Base-by-base conservation (phyloP, 1,140 invertebrate species). In the Caenorhabditis remanei region DNA sequence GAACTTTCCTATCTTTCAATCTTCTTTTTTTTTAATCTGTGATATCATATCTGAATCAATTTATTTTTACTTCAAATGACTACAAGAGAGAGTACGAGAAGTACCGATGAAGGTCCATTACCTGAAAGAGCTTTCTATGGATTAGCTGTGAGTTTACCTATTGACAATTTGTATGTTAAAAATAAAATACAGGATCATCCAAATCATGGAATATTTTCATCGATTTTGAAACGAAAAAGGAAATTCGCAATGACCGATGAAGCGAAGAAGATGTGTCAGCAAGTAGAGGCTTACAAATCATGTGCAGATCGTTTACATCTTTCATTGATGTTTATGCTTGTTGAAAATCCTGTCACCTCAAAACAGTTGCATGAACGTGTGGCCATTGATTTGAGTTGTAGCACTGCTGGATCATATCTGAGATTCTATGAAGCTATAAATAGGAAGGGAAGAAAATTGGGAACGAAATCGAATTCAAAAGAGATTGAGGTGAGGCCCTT, bases 371-470 rank as follows among this genome's bases (percentile, higher is more conserved):
- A 8, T 14, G 43, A 71, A 6, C 8, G 4, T 13, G 46, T 79
- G 5, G 14, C 0, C 7, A 41, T 46, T 21, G 71, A 48, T 13
- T 9, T 46, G 9, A 79, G 21, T 50, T 79, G 24, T 32, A 19
- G 46, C 9, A 13, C 50, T 11, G 71, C 71, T 9, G 71, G 19
- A 19, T 5, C 11, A n/a, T 79, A 32, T 50, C 13, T 79, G 46
- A 79, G 40, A 41, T 21, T 46, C 13, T 79, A 50, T 48, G 46
- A 79, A 2, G 19, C 5, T 2, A 11, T 79, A 4, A 79, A 53
- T 50, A n/a, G 24, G 46, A 50, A 79, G n/a, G 71, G 71, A 79
- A 79, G 71, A n/a, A 79, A 79, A n/a, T 24, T 79, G 46, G 71
- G 41, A 19, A 19, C 65, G 40, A 71, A 71, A 40, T 9, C 8